Percentiles rank a stretch among this genome's conserved stretches.
These are phyloP conservation scores for Chrysolina haemoptera DNA, from an alignment of 2,888 invertebrate genomes.

Conservation along the genomic window DNA sequence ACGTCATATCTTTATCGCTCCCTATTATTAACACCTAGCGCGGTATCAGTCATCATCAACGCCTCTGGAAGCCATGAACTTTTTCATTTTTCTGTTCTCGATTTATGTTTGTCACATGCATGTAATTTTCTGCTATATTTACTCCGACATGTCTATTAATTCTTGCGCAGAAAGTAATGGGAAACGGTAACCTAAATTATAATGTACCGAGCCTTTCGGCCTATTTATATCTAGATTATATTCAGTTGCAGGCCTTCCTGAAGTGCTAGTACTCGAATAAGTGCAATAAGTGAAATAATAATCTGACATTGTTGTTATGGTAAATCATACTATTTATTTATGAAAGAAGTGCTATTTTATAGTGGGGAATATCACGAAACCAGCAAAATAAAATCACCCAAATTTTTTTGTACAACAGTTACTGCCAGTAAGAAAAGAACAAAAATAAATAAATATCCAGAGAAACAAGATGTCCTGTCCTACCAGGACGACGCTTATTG, in stretches of 20 bases:
- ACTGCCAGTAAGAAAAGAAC: too few relatives aligned
- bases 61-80: constrained; percentile 16
- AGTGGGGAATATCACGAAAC: too few relatives aligned
- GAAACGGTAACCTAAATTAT: constrained; percentile 14
- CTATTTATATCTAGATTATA: constrained; percentile 22
- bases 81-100: constrained; percentile 13
- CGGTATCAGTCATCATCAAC: constrained; percentile 18
- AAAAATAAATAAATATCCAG: too few relatives aligned
- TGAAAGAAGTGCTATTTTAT: too few relatives aligned
- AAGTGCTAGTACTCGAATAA: not conserved
- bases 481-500: too few relatives aligned
- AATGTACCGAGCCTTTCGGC: not conserved
- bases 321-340: too few relatives aligned
- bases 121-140: constrained; percentile 28
- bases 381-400: too few relatives aligned
- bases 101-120: constrained; percentile 30
- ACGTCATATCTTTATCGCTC: constrained; percentile 11
- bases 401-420: too few relatives aligned
- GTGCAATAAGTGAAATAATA: not conserved
- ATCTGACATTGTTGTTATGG: too few relatives aligned
- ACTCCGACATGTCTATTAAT: constrained; percentile 27
- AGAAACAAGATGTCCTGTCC: too few relatives aligned
- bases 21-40: constrained; percentile 16
- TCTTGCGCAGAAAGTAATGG: constrained; percentile 12
- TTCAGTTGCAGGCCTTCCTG: not conserved